Percentiles rank a stretch among this genome's conserved stretches.
phyloP scores from a whole-genome alignment of 2,113 vertebrate genomes.

The Zosterops borbonicus region DNA sequence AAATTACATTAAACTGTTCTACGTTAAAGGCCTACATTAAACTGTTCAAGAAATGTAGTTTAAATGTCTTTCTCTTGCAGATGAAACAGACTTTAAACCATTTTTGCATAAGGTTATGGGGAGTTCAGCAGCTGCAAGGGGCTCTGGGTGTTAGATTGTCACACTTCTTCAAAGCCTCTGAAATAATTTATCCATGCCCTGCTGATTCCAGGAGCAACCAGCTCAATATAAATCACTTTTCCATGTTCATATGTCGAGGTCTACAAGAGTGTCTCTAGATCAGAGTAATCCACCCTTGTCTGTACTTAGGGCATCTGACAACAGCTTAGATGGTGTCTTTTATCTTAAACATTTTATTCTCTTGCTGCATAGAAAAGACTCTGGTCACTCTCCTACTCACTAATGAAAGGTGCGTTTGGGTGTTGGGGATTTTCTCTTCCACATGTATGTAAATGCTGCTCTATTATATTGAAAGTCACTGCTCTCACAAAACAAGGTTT shows the following conservation, averaged over 20 bases:
- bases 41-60: neutral
- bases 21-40: neutral
- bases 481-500: neutral
- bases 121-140: neutral
- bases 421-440: neutral
- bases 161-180: neutral
- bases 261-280: neutral
- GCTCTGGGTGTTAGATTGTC: neutral
- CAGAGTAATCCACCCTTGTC: neutral
- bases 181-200: neutral
- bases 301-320: neutral
- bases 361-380: neutral
- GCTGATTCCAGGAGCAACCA: neutral
- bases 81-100: neutral
- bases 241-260: neutral
- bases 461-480: neutral
- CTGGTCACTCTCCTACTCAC: neutral
- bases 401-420: neutral
- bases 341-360: neutral
- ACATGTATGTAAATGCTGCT: neutral
- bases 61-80: neutral
- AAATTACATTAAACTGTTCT: neutral
- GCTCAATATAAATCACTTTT: neutral
- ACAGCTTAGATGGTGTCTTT: neutral
- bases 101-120: neutral